A percentile compares a stretch with the other conserved stretches of the same genome.
Conservation (phyloP, 2,888 invertebrate species). For the Dorcus parallelipipedus region DNA sequence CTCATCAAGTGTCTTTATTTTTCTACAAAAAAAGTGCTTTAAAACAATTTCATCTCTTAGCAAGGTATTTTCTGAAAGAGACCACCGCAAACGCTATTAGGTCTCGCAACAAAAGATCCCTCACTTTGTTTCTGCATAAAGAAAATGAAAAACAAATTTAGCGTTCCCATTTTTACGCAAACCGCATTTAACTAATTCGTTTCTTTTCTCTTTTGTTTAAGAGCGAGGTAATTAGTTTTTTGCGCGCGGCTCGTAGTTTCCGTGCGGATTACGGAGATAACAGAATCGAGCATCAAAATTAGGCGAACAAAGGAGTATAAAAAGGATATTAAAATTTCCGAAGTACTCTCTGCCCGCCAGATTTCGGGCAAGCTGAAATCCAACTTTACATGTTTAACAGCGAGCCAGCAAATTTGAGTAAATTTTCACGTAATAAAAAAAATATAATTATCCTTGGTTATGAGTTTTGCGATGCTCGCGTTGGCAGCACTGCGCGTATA, state of each 20-base stretch:
- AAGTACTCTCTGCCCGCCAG: neutral
- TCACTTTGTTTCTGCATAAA: neutral
- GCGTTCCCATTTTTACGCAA: neutral
- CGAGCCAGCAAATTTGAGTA: constrained; percentile 19
- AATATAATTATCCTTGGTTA: constrained; percentile 24
- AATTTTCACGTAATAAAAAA: constrained; percentile 21
- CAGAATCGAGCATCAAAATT: neutral
- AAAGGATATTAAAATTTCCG: neutral
- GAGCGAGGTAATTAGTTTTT: constrained; percentile 1
- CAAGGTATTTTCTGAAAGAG: no score
- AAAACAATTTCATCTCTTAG: no score
- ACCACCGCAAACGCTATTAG: no score
- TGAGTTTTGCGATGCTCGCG: constrained; percentile 16
- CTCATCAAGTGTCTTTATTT: no score
- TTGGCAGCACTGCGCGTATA: constrained; percentile 15
- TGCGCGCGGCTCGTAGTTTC: neutral
- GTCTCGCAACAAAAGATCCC: neutral
- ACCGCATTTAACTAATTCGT: constrained; percentile 3
- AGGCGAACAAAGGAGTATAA: neutral
- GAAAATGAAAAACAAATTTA: neutral
- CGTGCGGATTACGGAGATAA: neutral
- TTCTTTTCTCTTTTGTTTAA: neutral
- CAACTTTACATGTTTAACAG: constrained; percentile 13
- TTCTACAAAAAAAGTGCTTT: no score
- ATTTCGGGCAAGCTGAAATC: neutral